phyloP scores from a whole-genome alignment of 2,113 vertebrate genomes.

The Plecturocebus donacophilus region DNA sequence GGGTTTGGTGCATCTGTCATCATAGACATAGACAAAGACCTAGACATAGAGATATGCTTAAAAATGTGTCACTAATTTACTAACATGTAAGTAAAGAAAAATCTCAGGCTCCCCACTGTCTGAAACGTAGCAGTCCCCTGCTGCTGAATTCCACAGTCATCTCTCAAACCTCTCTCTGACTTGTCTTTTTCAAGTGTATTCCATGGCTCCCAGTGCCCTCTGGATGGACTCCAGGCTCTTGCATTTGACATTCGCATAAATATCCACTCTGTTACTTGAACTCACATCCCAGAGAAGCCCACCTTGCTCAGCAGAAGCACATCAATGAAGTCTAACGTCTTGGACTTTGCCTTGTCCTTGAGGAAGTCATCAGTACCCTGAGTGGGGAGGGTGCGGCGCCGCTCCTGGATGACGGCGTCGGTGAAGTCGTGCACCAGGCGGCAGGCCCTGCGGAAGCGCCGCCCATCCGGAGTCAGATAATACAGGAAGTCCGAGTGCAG shows the following conservation, averaged over 20 bases:
- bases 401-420: constrained; percentile 79
- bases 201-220: not conserved
- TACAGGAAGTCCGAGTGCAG: constrained; percentile 88
- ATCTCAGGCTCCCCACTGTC: not conserved
- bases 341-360: constrained; percentile 67
- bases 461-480: constrained; percentile 80
- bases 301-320: constrained; percentile 90
- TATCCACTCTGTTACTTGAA: not conserved
- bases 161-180: not conserved
- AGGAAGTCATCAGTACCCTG: constrained; percentile 67
- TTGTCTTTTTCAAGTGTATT: not conserved
- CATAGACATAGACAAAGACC: not conserved
- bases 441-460: constrained; percentile 83
- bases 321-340: constrained; percentile 89
- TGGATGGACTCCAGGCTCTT: not conserved
- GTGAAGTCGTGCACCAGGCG: constrained; percentile 89
- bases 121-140: not conserved
- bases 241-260: not conserved
- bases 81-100: not conserved
- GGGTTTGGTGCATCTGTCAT: not conserved
- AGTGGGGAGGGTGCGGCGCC: constrained; percentile 69
- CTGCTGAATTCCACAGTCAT: not conserved
- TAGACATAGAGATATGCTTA: not conserved
- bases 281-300: not conserved
- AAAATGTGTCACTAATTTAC: not conserved